Conservation (phyloP, 2,797 vertebrate genomes). For the Rhincodon typus region DNA sequence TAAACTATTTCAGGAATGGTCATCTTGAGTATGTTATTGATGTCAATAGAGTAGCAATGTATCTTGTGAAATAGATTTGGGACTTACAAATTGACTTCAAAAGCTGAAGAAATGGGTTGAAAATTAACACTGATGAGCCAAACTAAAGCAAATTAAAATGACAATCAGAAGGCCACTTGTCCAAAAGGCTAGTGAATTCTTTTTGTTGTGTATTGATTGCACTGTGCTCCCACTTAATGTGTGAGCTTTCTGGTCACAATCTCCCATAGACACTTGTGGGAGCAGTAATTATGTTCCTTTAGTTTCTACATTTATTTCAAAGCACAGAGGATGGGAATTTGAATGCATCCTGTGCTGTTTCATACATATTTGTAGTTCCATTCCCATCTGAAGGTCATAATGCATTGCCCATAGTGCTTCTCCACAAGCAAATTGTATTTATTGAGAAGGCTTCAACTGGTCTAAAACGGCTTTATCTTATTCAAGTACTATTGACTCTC, state of each 20-base stretch:
- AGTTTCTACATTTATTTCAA: neutral
- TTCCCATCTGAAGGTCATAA: neutral
- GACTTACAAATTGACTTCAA: neutral
- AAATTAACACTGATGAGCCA: neutral
- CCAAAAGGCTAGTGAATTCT: slow-evolving; percentile 9
- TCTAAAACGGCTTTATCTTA: neutral
- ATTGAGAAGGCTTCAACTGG: neutral
- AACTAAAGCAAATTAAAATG: neutral
- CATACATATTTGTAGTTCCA: neutral
- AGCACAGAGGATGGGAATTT: neutral
- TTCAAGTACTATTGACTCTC: neutral
- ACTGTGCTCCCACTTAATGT: neutral
- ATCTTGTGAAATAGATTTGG: neutral
- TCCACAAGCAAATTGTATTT: neutral
- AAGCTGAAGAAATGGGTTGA: slow-evolving; percentile 12
- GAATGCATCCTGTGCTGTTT: neutral
- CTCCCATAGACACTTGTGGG: neutral
- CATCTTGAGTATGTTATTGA: slow-evolving; percentile 9
- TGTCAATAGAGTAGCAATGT: neutral
- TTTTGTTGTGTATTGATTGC: neutral
- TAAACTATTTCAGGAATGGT: neutral
- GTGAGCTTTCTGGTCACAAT: neutral
- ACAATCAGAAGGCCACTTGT: neutral
- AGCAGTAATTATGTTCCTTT: neutral
- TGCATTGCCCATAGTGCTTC: neutral